A percentile compares a stretch with the other conserved stretches of the same genome.
Conservation (phyloP, 2,797 vertebrate species). For the Phrynocephalus vlangalii region DNA sequence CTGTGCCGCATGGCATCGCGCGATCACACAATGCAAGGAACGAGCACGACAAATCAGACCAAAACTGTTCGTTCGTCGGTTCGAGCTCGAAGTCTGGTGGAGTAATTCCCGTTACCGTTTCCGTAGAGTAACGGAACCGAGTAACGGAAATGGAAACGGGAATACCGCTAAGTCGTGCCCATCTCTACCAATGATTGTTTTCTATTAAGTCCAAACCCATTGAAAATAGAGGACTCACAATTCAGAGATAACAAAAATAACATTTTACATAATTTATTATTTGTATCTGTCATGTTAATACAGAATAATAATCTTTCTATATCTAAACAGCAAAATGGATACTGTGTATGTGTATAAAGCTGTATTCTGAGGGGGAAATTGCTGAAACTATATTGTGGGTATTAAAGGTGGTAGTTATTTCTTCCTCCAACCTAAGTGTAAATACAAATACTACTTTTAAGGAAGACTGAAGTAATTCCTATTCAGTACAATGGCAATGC, state of each 20-base stretch:
- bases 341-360: constrained; percentile 41
- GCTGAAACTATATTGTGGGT: constrained; percentile 40
- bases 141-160: too few species aligned
- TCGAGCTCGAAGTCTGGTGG: too few species aligned
- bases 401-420: constrained; percentile 31
- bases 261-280: constrained; percentile 27
- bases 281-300: constrained; percentile 53
- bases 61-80: too few species aligned
- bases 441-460: constrained; percentile 55
- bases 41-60: too few species aligned
- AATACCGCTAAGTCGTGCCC: too few species aligned
- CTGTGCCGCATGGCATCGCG: too few species aligned
- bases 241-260: constrained; percentile 28
- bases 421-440: constrained; percentile 43
- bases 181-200: constrained; percentile 51
- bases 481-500: constrained; percentile 34
- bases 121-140: too few species aligned
- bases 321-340: constrained; percentile 51
- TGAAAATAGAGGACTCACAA: constrained; percentile 57
- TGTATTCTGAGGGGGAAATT: constrained; percentile 35
- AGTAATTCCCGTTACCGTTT: too few species aligned
- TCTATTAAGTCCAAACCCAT: constrained; percentile 22
- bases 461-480: constrained; percentile 47
- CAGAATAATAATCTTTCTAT: constrained; percentile 56
- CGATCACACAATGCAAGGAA: too few species aligned